phyloP scores from a whole-genome alignment of 2,797 vertebrate species.

The Micrastur ruficollis region DNA sequence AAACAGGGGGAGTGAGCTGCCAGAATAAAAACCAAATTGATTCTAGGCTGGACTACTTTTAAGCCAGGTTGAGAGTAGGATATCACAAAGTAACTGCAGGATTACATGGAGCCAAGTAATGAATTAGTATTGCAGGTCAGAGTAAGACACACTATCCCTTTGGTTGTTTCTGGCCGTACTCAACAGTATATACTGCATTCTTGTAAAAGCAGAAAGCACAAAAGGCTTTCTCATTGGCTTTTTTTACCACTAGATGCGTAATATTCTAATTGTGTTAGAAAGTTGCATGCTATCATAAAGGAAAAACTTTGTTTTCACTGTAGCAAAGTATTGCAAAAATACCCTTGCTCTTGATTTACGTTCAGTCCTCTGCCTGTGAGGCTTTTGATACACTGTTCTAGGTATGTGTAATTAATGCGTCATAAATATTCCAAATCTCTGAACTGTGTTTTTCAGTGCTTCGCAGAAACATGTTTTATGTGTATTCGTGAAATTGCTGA shows the following conservation, averaged over 20 bases:
- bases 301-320: background rate
- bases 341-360: background rate
- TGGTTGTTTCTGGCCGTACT: background rate
- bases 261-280: background rate
- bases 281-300: background rate
- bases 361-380: background rate
- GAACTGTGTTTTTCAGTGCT: background rate
- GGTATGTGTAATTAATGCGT: background rate
- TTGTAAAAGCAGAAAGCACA: background rate
- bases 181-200: background rate
- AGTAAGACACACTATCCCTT: background rate
- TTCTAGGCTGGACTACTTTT: background rate
- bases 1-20: background rate
- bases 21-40: background rate
- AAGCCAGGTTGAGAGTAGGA: background rate
- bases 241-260: background rate
- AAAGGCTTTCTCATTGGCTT: background rate
- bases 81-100: background rate
- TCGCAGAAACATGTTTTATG: background rate
- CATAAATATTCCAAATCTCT: background rate
- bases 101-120: background rate
- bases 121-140: background rate
- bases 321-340: background rate
- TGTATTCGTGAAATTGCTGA: background rate
- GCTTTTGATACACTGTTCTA: background rate